Evolutionary conservation across 1,140 invertebrate species (phyloP), one percentile per base, ranked within the genome.

Genomic region (Cecropterus lyciades): DNA sequence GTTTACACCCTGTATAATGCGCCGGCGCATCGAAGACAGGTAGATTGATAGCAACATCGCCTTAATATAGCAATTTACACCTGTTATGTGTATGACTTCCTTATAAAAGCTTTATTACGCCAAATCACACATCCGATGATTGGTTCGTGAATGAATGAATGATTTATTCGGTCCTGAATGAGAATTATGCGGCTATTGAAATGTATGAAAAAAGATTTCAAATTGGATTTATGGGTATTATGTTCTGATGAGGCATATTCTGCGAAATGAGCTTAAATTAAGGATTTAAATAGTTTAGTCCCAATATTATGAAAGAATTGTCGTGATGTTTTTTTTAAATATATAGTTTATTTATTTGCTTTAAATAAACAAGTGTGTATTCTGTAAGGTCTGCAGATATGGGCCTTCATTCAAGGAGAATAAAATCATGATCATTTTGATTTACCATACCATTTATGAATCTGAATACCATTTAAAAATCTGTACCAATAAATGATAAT

Each of bases 1-100:
- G 27, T 30, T 30, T 15, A 45, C 53, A 56, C 37, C 37, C 37
- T 56, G 0, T 56, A 56, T 5, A 20, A 16, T 52, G 9, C 46
- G 37, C 55, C 57, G 60, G 65, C 70, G 67, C 69, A 71, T 70
- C 73, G 73, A 70, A 62, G 71, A 77, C 69, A 76, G 63, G 30
- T 60, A 77, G 80, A 85, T 83, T 80, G 79, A 87, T 87, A 72
- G 69, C 55, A 40, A 24, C 30, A 52, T 24, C 20, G 70, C 48
- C 42, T 82, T 88, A 85, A 88, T 81, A 81, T 67, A 82, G 79
- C 75, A 81, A 85, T 87, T 84, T 84, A 81, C 84, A 82, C 84
- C 77, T 87, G 77, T 77, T 77, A 73, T 62, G 70, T 57, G 48
- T 63, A 52, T 27, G 59, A 68, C 78, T 79, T 84, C 75, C 70